A percentile compares a stretch with the other conserved stretches of the same genome.
Conservation (phyloP, 1,140 invertebrate species). For the Coenobita brevimanus region DNA sequence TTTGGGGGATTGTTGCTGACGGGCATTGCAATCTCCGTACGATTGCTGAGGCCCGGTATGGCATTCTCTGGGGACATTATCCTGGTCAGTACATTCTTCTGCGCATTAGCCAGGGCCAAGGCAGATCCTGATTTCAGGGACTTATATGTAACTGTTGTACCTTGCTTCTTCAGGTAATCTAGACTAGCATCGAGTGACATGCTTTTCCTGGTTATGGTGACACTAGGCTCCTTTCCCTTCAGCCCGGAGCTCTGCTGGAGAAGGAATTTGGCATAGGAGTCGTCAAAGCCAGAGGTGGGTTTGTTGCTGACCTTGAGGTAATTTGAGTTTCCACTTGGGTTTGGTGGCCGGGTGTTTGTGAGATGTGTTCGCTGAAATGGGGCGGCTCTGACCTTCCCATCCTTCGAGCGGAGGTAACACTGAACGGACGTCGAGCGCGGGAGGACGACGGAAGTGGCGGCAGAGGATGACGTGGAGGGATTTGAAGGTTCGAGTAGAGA, state of each 20-base stretch:
- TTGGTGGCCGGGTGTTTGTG: conserved; percentile 33
- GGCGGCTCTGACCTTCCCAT: conserved; percentile 45
- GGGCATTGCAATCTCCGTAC: conserved; percentile 66
- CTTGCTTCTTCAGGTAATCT: conserved; percentile 68
- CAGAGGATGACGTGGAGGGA: conserved; percentile 13
- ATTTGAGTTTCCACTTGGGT: conserved; percentile 39
- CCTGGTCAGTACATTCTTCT: conserved; percentile 69
- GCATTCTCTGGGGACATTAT: conserved; percentile 70
- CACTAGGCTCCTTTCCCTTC: conserved; percentile 50
- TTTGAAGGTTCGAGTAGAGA: conserved; percentile 49
- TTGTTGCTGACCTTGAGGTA: conserved; percentile 36
- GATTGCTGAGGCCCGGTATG: conserved; percentile 50
- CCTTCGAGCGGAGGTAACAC: conserved; percentile 57
- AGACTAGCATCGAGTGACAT: conserved; percentile 64
- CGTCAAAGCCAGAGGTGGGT: conserved; percentile 55
- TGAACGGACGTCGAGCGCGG: conserved; percentile 53
- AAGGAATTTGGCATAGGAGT: conserved; percentile 67
- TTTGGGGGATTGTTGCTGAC: conserved; percentile 68
- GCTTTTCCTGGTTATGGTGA: conserved; percentile 63
- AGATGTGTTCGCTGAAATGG: conserved; percentile 42
- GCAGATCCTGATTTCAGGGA: conserved; percentile 40
- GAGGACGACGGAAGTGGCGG: conserved; percentile 26
- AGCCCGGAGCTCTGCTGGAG: conserved; percentile 44
- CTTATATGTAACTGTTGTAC: conserved; percentile 60
- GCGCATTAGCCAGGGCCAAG: conserved; percentile 62